phyloP scores from a whole-genome alignment of 2,113 vertebrate genomes.

The Guaruba guarouba region DNA sequence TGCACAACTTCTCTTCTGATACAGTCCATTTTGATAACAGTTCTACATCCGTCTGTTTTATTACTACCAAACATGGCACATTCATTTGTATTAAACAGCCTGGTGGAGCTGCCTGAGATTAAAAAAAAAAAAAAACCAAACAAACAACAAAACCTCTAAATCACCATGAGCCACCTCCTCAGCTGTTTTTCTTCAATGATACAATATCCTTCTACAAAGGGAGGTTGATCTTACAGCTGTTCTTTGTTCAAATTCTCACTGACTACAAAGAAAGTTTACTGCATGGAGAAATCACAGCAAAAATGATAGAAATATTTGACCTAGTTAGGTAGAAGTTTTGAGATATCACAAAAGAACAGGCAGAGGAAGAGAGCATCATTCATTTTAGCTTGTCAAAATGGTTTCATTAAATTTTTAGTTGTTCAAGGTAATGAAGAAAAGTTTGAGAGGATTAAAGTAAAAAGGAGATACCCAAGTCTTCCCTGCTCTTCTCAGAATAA shows the following conservation, averaged over 20 bases:
- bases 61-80: not conserved
- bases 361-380: not conserved
- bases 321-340: not conserved
- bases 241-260: not conserved
- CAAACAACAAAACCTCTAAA: not conserved
- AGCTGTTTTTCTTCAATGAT: not conserved
- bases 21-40: not conserved
- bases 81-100: not conserved
- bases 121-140: not conserved
- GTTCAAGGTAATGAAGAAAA: not conserved
- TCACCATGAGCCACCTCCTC: not conserved
- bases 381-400: not conserved
- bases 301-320: not conserved
- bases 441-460: not conserved
- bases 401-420: not conserved
- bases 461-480: not conserved
- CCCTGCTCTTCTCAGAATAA: not conserved
- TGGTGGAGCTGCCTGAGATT: not conserved
- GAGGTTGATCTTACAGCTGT: not conserved
- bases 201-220: not conserved
- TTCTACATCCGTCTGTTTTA: conserved; percentile 20
- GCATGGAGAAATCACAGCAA: not conserved
- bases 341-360: not conserved
- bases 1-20: not conserved
- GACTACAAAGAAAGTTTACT: not conserved